Conservation (phyloP, 2,888 invertebrate genomes). For the Altica lythri region DNA sequence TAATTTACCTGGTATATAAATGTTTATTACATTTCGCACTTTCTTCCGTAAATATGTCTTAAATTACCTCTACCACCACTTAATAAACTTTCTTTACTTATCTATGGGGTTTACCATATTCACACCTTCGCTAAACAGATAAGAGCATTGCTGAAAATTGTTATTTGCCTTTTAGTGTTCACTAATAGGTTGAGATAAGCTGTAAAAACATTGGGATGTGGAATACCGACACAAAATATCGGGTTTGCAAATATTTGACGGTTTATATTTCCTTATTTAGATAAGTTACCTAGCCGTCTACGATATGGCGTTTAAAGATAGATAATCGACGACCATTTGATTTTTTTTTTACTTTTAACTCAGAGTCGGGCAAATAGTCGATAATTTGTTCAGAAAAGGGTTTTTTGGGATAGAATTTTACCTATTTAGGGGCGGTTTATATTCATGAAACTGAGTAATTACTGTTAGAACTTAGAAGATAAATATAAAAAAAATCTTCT, state of each 20-base stretch:
- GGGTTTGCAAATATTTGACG: conserved; percentile 40
- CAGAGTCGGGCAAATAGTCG: no score
- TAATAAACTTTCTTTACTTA: conserved; percentile 1
- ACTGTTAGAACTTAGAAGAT: no score
- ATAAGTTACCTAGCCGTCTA: conserved; percentile 9
- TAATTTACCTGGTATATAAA: no score
- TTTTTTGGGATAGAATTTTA: no score
- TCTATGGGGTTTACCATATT: background rate
- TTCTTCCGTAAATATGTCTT: no score
- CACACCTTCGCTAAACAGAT: conserved; percentile 22
- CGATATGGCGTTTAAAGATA: conserved; percentile 11
- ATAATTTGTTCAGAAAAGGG: no score
- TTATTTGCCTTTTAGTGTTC: conserved; percentile 23
- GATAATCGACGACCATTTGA: background rate
- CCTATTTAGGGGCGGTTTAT: no score
- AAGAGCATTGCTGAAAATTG: conserved; percentile 24
- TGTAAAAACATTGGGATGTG: conserved; percentile 30
- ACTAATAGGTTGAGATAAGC: conserved; percentile 32
- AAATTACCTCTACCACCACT: no score
- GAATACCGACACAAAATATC: conserved; percentile 30
- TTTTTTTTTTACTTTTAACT: no score
- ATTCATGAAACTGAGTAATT: no score
- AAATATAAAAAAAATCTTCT: no score
- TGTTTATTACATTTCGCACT: no score
- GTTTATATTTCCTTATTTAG: conserved; percentile 22